phyloP scores from a whole-genome alignment of 2,888 invertebrate species.

The Chrysolina haemoptera region DNA sequence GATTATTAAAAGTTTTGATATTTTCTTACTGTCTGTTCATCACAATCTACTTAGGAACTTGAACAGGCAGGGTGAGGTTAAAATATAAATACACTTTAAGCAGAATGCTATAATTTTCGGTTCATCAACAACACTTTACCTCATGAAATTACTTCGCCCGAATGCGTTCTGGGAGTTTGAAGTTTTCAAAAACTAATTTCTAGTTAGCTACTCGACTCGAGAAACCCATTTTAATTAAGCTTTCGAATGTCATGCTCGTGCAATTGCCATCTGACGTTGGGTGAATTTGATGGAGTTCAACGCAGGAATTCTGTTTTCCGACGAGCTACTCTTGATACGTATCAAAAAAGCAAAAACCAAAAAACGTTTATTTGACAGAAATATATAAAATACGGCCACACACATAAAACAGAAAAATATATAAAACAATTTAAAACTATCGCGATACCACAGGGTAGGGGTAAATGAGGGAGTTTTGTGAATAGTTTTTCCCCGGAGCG shows the following conservation, averaged over 20 bases:
- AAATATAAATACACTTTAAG: slow-evolving; percentile 15
- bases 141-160: slow-evolving; percentile 6
- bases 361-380: too few species aligned
- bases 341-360: too few species aligned
- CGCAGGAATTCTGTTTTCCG: not conserved
- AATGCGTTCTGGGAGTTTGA: slow-evolving; percentile 25
- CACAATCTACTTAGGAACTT: slow-evolving; percentile 40
- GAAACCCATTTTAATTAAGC: slow-evolving; percentile 20
- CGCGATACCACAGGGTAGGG: too few species aligned
- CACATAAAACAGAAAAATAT: too few species aligned
- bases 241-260: slow-evolving; percentile 15
- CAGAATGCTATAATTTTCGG: slow-evolving; percentile 45
- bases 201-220: slow-evolving; percentile 19
- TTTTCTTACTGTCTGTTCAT: slow-evolving; percentile 50
- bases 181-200: slow-evolving; percentile 42
- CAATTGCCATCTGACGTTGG: slow-evolving; percentile 5
- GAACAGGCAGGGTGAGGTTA: not conserved
- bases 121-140: slow-evolving; percentile 43
- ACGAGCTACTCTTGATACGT: too few species aligned
- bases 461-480: too few species aligned
- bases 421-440: too few species aligned
- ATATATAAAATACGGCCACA: too few species aligned
- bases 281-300: not conserved
- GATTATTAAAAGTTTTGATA: slow-evolving; percentile 56
- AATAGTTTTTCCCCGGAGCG: too few species aligned